Evolutionary conservation across 2,888 invertebrate species (phyloP).

Genomic region (Bhutanitis thaidina): DNA sequence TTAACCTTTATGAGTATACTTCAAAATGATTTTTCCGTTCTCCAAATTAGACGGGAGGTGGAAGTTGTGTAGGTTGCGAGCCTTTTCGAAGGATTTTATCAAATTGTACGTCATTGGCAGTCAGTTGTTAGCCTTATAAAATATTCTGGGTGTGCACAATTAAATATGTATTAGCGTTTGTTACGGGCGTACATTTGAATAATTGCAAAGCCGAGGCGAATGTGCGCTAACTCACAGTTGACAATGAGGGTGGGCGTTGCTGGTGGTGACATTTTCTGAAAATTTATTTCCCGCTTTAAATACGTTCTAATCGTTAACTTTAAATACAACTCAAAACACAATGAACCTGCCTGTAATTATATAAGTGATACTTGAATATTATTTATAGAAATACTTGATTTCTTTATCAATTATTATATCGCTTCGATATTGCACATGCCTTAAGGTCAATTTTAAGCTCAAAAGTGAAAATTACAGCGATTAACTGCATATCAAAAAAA

Average conservation of each 20-base stretch:
- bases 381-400: no score
- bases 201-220: constrained; percentile 51
- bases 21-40: not conserved
- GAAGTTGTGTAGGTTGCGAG: constrained; percentile 4
- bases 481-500: no score
- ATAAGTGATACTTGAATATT: no score
- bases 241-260: constrained; percentile 26
- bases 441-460: no score
- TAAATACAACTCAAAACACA: no score
- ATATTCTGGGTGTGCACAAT: constrained; percentile 59
- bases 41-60: constrained; percentile 1
- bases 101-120: constrained; percentile 34
- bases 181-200: constrained; percentile 51
- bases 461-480: no score
- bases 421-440: no score
- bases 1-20: constrained; percentile 6
- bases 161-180: constrained; percentile 70
- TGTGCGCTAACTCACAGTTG: constrained; percentile 25
- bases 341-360: no score
- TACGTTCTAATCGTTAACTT: not conserved
- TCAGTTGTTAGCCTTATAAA: constrained; percentile 48
- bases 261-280: constrained; percentile 4
- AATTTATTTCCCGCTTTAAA: constrained; percentile 11
- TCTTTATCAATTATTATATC: no score
- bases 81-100: constrained; percentile 12